Conservation (phyloP, 2,797 vertebrate genomes). For the Melanogrammus aeglefinus region DNA sequence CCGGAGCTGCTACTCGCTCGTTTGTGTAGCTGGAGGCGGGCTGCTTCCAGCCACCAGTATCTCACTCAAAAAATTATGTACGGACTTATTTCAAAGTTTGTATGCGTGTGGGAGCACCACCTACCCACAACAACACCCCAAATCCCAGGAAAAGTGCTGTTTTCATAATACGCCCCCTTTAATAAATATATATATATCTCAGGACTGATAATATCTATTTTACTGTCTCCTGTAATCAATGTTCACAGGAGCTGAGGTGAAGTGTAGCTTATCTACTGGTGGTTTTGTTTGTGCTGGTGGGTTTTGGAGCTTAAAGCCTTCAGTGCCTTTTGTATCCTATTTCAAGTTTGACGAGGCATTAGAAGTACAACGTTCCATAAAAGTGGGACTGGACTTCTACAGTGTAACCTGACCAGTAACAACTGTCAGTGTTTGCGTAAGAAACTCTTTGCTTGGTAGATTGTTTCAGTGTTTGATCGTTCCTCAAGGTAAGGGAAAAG, state of each 20-base stretch:
- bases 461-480: neutral
- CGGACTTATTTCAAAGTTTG: too few relatives aligned
- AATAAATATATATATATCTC: conserved; percentile 4
- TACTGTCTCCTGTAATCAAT: neutral
- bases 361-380: neutral
- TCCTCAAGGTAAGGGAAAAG: too few relatives aligned
- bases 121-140: too few relatives aligned
- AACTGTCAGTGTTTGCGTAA: neutral
- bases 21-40: too few relatives aligned
- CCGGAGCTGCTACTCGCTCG: too few relatives aligned
- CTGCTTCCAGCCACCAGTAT: too few relatives aligned
- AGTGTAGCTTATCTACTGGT: neutral
- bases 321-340: neutral
- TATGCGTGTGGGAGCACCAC: too few relatives aligned
- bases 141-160: too few relatives aligned
- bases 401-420: neutral
- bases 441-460: neutral
- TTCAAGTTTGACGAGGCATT: neutral
- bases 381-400: neutral
- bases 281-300: neutral
- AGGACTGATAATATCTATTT: neutral
- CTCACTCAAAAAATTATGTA: too few relatives aligned
- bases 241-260: too few relatives aligned
- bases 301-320: neutral
- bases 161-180: too few relatives aligned